Conservation (phyloP, 2,888 invertebrate genomes). For the Morpho deidamia region DNA sequence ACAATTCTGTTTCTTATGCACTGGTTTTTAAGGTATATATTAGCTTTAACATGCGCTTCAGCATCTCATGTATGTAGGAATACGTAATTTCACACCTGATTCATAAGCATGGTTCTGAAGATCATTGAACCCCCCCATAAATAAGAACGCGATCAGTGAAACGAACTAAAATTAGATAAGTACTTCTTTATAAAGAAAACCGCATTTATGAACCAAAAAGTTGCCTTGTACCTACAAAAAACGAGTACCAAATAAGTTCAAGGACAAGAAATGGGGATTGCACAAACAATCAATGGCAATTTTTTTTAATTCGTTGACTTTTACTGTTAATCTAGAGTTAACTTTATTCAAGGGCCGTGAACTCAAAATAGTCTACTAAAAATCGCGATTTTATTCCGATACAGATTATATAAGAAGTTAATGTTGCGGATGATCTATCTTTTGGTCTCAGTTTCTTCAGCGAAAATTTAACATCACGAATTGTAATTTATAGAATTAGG, state of each 20-base stretch:
- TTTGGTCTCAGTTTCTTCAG: too few relatives aligned
- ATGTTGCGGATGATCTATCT: too few relatives aligned
- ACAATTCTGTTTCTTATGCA: background rate
- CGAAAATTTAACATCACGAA: too few relatives aligned
- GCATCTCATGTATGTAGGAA: conserved; percentile 15
- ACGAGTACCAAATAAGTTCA: too few relatives aligned
- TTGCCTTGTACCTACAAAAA: background rate
- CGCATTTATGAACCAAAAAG: background rate
- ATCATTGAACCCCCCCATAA: conserved; percentile 23
- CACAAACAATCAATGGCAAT: too few relatives aligned
- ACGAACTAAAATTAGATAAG: conserved; percentile 17
- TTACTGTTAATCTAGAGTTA: too few relatives aligned
- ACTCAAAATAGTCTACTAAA: too few relatives aligned
- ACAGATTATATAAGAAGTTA: too few relatives aligned
- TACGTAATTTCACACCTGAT: conserved; percentile 27
- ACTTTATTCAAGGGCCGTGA: too few relatives aligned
- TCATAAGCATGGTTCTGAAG: conserved; percentile 19
- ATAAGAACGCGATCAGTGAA: conserved; percentile 18
- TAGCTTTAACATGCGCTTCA: background rate
- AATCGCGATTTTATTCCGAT: too few relatives aligned
- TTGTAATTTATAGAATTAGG: too few relatives aligned
- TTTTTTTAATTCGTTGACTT: too few relatives aligned
- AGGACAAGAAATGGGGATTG: background rate
- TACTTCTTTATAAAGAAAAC: conserved; percentile 1
- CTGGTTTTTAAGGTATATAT: background rate